These are phyloP conservation scores for Sialis fuliginosa DNA, from an alignment of 2,888 invertebrate genomes.

Conservation along the genomic window DNA sequence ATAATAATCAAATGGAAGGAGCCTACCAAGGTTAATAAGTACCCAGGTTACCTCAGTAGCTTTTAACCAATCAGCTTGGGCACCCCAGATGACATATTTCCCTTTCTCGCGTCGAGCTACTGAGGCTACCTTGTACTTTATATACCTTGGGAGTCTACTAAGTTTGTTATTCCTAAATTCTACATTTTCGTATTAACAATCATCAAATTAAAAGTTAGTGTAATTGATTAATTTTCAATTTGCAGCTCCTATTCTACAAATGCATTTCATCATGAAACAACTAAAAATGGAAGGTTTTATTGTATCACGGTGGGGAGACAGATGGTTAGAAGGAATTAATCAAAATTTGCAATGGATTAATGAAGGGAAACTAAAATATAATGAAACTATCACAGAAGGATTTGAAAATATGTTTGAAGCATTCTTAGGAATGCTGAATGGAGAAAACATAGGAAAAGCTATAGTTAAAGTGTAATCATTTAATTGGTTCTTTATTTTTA, in stretches of 20 bases:
- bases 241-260: conserved; percentile 31
- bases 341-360: conserved; percentile 44
- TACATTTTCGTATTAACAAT: too few relatives aligned
- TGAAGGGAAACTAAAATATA: conserved; percentile 50
- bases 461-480: conserved; percentile 32
- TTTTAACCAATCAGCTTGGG: too few relatives aligned
- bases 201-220: too few relatives aligned
- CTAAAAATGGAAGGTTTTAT: conserved; percentile 45
- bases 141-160: too few relatives aligned
- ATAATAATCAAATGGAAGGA: too few relatives aligned
- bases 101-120: too few relatives aligned
- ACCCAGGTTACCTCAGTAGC: too few relatives aligned
- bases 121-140: too few relatives aligned
- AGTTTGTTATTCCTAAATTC: too few relatives aligned
- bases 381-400: conserved; percentile 50
- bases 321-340: conserved; percentile 42
- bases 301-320: conserved; percentile 32
- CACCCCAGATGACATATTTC: too few relatives aligned
- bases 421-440: conserved; percentile 40
- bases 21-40: too few relatives aligned
- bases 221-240: too few relatives aligned
- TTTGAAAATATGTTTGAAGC: conserved; percentile 59
- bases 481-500: background rate
- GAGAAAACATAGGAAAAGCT: conserved; percentile 54
- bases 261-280: conserved; percentile 33